A percentile compares a stretch with the other conserved stretches of the same genome.
These are phyloP conservation scores for Gopherus evgoodei DNA, from an alignment of 2,113 vertebrate species.

Conservation along the genomic window DNA sequence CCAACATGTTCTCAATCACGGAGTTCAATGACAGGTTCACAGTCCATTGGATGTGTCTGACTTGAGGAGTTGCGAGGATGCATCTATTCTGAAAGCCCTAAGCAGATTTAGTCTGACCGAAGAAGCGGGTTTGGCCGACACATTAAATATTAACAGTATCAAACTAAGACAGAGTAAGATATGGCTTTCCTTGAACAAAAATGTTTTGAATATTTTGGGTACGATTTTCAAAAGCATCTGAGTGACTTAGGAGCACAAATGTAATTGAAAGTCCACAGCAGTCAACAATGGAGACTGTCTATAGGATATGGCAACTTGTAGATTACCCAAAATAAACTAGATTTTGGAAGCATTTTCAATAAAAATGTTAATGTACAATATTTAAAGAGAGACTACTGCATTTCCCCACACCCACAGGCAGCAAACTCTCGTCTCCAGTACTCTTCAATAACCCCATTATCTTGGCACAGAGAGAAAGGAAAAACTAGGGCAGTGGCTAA, in stretches of 20 bases:
- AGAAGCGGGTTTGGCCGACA: not conserved
- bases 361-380: not conserved
- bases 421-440: not conserved
- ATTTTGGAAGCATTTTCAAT: not conserved
- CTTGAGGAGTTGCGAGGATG: not conserved
- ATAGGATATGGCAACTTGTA: not conserved
- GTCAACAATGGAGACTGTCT: not conserved
- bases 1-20: not conserved
- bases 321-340: not conserved
- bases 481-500: conserved; percentile 47
- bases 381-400: not conserved
- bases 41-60: not conserved
- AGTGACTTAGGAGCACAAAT: not conserved
- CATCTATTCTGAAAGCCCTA: not conserved
- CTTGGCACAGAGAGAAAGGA: not conserved
- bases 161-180: not conserved
- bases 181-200: not conserved
- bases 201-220: not conserved
- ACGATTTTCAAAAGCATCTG: not conserved
- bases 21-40: not conserved
- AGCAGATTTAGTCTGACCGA: not conserved
- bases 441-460: conserved; percentile 4
- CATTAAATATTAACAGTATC: not conserved
- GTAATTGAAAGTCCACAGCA: not conserved
- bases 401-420: not conserved